A percentile compares a stretch with the other conserved stretches of the same genome.
Evolutionary conservation across 2,888 invertebrate species (phyloP).

Genomic region (Cetonia aurata): DNA sequence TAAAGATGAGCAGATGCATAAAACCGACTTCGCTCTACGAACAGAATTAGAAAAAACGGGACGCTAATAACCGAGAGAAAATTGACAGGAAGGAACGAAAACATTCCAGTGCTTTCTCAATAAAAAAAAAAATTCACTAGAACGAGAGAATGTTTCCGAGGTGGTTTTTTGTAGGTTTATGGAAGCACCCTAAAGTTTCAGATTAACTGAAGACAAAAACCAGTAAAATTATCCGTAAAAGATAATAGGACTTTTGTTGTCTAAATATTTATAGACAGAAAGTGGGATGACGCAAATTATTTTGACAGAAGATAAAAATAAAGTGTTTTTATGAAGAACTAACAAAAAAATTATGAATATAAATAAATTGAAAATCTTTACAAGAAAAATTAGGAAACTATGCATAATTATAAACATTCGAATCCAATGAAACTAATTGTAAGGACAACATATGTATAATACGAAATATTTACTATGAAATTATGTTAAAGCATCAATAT

Average conservation of each 20-base stretch:
- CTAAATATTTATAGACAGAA: conserved; percentile 3
- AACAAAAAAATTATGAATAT: no score
- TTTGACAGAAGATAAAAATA: no score
- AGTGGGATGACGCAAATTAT: no score
- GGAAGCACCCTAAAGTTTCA: not conserved
- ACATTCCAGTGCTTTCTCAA: conserved; percentile 1
- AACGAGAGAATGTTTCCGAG: not conserved
- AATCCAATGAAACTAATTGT: no score
- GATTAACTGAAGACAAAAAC: conserved; percentile 1
- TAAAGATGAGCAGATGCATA: conserved; percentile 9
- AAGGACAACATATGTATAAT: no score
- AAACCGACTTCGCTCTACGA: conserved; percentile 1
- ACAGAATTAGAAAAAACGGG: conserved; percentile 6
- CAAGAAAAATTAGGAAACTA: no score
- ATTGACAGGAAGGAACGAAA: conserved; percentile 22
- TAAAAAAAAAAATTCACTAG: conserved; percentile 1
- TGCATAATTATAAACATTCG: no score
- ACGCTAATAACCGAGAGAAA: conserved; percentile 21
- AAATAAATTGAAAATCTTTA: no score
- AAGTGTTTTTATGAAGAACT: no score
- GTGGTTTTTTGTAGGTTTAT: not conserved
- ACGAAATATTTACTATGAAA: no score
- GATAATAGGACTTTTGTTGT: conserved; percentile 8
- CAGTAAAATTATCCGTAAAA: conserved; percentile 12
- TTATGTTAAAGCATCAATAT: no score